A percentile compares a stretch with the other conserved stretches of the same genome.
Conservation (phyloP, 2,797 vertebrate genomes). For the Acanthurus leucopareius region DNA sequence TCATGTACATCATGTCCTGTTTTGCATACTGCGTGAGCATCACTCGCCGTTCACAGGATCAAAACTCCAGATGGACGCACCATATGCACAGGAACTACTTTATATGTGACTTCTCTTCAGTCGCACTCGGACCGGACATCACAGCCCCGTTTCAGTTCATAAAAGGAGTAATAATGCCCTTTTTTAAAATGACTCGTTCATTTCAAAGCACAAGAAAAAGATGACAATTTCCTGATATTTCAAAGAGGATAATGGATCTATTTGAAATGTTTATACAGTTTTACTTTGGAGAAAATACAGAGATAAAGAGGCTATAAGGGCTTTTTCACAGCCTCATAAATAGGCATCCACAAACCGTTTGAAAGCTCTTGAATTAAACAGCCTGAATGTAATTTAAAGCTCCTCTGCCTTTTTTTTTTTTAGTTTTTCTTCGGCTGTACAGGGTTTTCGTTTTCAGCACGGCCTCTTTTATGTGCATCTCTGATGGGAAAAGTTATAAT, state of each 20-base stretch:
- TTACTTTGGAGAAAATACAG: not conserved
- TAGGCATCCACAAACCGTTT: constrained; percentile 22
- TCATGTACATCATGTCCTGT: not conserved
- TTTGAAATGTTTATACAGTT: constrained; percentile 24
- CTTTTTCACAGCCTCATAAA: constrained; percentile 10
- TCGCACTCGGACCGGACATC: not conserved
- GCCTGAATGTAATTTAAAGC: constrained; percentile 1
- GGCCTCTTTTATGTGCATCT: not conserved
- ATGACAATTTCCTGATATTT: constrained; percentile 28
- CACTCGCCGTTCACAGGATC: constrained; percentile 5
- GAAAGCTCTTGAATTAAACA: constrained; percentile 13
- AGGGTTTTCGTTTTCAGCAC: not conserved
- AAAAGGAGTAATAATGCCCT: not conserved
- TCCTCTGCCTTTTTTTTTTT: not conserved
- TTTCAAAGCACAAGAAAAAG: constrained; percentile 24
- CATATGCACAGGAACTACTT: constrained; percentile 18
- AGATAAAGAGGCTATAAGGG: not conserved
- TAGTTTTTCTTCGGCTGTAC: not conserved
- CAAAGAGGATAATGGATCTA: constrained; percentile 29
- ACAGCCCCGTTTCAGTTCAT: not conserved
- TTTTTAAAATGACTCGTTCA: not conserved
- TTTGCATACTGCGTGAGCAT: constrained; percentile 6
- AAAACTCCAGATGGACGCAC: constrained; percentile 29
- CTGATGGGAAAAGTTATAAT: constrained; percentile 16
- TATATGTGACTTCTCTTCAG: not conserved